These are phyloP conservation scores for Fistularia commersonii DNA, from an alignment of 2,797 vertebrate genomes.

Conservation along the genomic window DNA sequence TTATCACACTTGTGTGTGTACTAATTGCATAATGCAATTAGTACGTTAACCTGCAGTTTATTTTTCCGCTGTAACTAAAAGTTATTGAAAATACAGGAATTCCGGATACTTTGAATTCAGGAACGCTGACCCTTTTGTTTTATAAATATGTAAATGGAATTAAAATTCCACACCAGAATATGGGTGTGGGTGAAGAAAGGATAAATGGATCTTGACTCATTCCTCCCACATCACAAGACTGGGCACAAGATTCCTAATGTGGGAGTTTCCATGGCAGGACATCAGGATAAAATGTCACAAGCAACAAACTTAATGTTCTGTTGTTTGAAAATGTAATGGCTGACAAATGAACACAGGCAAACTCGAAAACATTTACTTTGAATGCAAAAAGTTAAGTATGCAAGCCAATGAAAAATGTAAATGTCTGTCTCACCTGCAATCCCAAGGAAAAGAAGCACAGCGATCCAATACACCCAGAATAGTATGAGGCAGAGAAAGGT, in stretches of 20 bases:
- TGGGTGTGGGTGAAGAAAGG: slow-evolving; percentile 45
- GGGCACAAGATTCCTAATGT: slow-evolving; percentile 46
- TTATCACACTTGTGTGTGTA: too few species aligned
- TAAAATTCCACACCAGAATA: slow-evolving; percentile 12
- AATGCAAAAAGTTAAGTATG: background rate
- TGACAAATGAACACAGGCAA: background rate
- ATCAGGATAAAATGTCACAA: slow-evolving; percentile 42
- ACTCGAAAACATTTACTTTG: background rate
- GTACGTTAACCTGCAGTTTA: too few species aligned
- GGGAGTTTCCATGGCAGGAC: slow-evolving; percentile 49
- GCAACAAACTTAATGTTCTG: slow-evolving; percentile 21
- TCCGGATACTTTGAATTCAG: too few species aligned
- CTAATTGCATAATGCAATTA: too few species aligned
- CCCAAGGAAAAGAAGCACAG: slow-evolving; percentile 90
- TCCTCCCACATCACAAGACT: slow-evolving; percentile 48
- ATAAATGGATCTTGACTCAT: slow-evolving; percentile 42
- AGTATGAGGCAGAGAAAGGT: slow-evolving; percentile 92
- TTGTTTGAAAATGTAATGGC: background rate
- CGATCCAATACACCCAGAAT: slow-evolving; percentile 96
- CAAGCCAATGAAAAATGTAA: background rate
- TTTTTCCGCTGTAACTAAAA: background rate
- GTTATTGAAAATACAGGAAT: background rate
- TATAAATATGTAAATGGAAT: background rate
- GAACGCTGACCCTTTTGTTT: too few species aligned
- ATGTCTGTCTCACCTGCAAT: slow-evolving; percentile 80